phyloP scores from a whole-genome alignment of 2,797 vertebrate genomes.

The Carduelis carduelis region DNA sequence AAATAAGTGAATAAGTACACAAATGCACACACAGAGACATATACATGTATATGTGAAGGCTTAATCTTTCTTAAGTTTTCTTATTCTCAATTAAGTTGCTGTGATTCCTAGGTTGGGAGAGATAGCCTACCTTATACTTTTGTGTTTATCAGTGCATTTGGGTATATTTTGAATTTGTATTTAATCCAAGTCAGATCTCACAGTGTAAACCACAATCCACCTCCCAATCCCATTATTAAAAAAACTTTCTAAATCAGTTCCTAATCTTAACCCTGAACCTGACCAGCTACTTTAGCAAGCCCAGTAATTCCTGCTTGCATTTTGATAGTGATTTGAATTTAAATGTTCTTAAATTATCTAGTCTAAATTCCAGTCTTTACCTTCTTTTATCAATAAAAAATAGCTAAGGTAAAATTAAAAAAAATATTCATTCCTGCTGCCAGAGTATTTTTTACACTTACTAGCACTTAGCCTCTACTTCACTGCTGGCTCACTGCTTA shows the following conservation, averaged over 20 bases:
- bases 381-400: not conserved
- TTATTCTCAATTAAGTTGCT: not conserved
- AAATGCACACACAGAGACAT: not conserved
- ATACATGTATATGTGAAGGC: not conserved
- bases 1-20: not conserved
- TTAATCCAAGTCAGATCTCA: not conserved
- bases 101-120: not conserved
- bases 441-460: not conserved
- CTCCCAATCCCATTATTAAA: not conserved
- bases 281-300: not conserved
- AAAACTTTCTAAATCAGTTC: not conserved
- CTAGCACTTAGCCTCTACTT: not conserved
- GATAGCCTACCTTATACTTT: not conserved
- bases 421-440: accelerated
- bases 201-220: not conserved
- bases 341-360: not conserved
- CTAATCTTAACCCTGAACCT: not conserved
- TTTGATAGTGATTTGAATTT: not conserved
- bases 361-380: not conserved
- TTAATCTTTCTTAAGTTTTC: not conserved
- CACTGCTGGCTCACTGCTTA: not conserved
- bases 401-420: not conserved
- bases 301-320: not conserved
- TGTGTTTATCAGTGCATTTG: not conserved
- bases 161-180: not conserved